phyloP scores from a whole-genome alignment of 2,888 invertebrate genomes.

The Atherix ibis region DNA sequence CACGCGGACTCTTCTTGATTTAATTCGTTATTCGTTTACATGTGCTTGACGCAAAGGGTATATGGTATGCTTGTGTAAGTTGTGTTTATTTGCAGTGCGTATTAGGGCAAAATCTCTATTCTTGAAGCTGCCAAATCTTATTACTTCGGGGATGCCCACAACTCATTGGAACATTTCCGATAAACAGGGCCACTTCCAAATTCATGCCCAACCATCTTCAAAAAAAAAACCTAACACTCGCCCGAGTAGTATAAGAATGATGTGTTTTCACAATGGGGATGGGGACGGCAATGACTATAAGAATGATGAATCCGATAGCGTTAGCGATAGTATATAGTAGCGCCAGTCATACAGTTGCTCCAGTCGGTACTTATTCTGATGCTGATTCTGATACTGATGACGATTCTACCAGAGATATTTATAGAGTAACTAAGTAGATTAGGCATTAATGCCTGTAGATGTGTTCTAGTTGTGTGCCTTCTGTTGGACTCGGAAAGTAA shows the following conservation, averaged over 20 bases:
- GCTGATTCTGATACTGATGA: no score
- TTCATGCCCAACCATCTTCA: background rate
- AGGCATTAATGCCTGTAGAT: background rate
- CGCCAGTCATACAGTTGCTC: no score
- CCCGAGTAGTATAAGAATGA: no score
- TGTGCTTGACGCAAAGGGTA: background rate
- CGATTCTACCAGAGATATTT: conserved; percentile 1
- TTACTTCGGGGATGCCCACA: conserved; percentile 1
- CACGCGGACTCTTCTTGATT: conserved; percentile 3
- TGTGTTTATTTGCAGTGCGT: background rate
- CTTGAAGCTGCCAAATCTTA: conserved; percentile 4
- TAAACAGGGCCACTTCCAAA: background rate
- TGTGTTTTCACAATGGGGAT: no score
- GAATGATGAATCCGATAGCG: no score
- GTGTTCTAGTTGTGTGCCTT: background rate
- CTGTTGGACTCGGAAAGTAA: background rate
- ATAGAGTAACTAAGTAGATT: conserved; percentile 1
- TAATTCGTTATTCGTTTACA: background rate
- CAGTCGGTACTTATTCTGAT: no score
- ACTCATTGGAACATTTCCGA: no score
- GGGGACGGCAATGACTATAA: no score
- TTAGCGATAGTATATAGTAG: no score
- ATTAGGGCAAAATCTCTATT: background rate
- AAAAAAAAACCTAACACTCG: background rate
- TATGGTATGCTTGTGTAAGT: background rate